Conservation (phyloP, 2,888 invertebrate genomes). For the Agonopterix heracliana region DNA sequence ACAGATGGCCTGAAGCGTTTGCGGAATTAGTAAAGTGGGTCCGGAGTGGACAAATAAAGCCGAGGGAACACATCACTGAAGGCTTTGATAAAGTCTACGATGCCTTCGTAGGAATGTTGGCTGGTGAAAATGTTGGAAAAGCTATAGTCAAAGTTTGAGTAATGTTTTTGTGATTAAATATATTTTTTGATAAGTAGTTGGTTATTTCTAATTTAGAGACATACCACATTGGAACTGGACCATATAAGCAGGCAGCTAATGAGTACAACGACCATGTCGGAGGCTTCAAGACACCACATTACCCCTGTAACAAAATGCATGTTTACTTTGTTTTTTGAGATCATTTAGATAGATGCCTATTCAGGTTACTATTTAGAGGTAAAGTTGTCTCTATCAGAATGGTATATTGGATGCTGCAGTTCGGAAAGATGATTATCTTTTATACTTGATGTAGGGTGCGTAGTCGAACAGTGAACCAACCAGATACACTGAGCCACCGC, state of each 20-base stretch:
- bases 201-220: background rate
- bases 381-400: no score
- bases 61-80: slow-evolving; percentile 79
- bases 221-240: slow-evolving; percentile 54
- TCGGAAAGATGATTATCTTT: no score
- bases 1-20: slow-evolving; percentile 76
- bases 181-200: background rate
- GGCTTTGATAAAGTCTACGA: slow-evolving; percentile 82
- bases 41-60: slow-evolving; percentile 79
- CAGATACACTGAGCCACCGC: no score
- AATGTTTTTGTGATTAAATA: background rate
- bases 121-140: slow-evolving; percentile 81
- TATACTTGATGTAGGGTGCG: no score
- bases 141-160: slow-evolving; percentile 75
- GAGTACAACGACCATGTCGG: slow-evolving; percentile 46
- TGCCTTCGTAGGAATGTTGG: slow-evolving; percentile 79
- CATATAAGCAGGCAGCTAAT: slow-evolving; percentile 54
- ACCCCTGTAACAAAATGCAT: slow-evolving; percentile 36
- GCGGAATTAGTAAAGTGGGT: slow-evolving; percentile 77
- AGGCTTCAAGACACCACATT: slow-evolving; percentile 61
- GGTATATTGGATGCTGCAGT: no score
- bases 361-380: no score
- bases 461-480: no score
- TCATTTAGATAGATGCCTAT: no score
- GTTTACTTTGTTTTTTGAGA: background rate